These are phyloP conservation scores for Plebejus anna DNA, from an alignment of 2,888 invertebrate genomes.

Conservation along the genomic window DNA sequence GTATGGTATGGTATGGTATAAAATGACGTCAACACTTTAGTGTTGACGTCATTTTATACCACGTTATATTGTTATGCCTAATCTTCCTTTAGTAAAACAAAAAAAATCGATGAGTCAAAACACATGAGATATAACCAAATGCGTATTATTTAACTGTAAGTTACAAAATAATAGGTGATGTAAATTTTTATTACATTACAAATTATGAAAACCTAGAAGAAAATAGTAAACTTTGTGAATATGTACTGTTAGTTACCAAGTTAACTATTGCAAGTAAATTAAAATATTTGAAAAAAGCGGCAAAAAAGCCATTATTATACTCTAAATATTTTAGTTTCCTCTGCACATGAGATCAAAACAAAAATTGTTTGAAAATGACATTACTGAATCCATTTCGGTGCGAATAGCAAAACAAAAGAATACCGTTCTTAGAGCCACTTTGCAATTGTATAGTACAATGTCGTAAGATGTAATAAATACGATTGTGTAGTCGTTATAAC, in stretches of 20 bases:
- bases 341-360: not conserved
- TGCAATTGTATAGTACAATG: not conserved
- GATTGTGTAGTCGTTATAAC: conserved; percentile 14
- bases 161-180: conserved; percentile 1
- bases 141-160: not conserved
- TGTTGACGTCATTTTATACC: not conserved
- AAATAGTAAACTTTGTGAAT: not conserved
- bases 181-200: not conserved
- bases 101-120: not conserved
- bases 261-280: too few species aligned
- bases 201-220: not conserved
- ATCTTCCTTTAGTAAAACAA: not conserved
- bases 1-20: too few species aligned
- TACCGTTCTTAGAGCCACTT: not conserved
- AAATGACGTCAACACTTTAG: too few species aligned
- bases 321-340: not conserved
- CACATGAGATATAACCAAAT: not conserved
- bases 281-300: not conserved
- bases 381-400: not conserved
- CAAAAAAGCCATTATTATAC: not conserved
- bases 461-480: conserved; percentile 11
- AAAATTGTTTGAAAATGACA: not conserved
- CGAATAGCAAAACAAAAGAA: not conserved
- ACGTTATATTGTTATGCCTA: not conserved
- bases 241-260: too few species aligned